A percentile compares a stretch with the other conserved stretches of the same genome.
Conservation (phyloP, 2,888 invertebrate species). For the Fabriciana adippe region DNA sequence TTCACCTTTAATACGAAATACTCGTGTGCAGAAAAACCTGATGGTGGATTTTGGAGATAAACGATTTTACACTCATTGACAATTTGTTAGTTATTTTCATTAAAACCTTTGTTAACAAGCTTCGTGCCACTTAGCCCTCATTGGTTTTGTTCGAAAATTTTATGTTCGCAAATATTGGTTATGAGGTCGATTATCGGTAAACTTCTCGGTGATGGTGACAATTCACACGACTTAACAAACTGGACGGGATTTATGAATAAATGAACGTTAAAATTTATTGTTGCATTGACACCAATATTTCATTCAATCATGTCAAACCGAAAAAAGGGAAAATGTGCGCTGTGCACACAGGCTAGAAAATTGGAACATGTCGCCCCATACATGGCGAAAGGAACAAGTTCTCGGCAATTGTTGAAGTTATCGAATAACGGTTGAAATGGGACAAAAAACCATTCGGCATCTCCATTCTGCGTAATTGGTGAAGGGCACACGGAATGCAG, state of each 20-base stretch:
- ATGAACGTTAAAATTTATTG: conserved; percentile 73
- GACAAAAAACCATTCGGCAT: conserved; percentile 66
- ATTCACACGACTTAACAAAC: conserved; percentile 53
- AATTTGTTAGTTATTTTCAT: too few relatives aligned
- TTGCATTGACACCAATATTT: conserved; percentile 76
- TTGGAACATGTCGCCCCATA: conserved; percentile 66
- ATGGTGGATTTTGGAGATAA: too few relatives aligned
- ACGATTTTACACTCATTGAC: too few relatives aligned
- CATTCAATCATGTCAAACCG: conserved; percentile 53
- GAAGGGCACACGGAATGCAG: conserved; percentile 70
- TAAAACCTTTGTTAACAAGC: conserved; percentile 44
- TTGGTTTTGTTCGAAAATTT: conserved; percentile 55
- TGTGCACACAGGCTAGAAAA: conserved; percentile 67
- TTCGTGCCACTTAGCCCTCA: conserved; percentile 48
- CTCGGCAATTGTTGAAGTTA: conserved; percentile 69
- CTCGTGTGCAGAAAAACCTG: conserved; percentile 33
- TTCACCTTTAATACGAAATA: conserved; percentile 60
- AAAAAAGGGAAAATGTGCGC: conserved; percentile 66
- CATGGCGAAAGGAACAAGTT: conserved; percentile 64
- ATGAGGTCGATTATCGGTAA: conserved; percentile 74
- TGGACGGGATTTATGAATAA: conserved; percentile 61
- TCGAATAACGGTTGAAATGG: conserved; percentile 68
- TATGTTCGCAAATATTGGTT: conserved; percentile 65
- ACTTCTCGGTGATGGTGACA: conserved; percentile 48
- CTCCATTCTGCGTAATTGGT: conserved; percentile 70